These are phyloP conservation scores for Thymallus thymallus DNA, from an alignment of 2,113 vertebrate species.

Conservation along the genomic window DNA sequence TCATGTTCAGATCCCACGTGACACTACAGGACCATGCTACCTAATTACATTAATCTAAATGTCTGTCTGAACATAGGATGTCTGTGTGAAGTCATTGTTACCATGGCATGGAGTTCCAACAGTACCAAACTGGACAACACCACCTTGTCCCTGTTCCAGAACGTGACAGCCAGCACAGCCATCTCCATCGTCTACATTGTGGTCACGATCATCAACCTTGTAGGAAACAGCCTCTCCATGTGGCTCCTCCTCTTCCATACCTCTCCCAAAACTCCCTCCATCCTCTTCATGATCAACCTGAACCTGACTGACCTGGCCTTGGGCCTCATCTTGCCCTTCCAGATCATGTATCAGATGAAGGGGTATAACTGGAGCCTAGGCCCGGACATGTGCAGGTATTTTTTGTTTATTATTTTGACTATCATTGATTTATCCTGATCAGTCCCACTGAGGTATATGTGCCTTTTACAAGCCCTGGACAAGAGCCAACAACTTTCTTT, in stretches of 20 bases:
- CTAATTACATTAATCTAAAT: background rate
- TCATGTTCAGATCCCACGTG: background rate
- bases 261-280: constrained; percentile 81
- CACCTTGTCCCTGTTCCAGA: constrained; percentile 77
- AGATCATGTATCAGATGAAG: constrained; percentile 82
- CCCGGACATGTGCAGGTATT: constrained; percentile 76
- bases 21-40: background rate
- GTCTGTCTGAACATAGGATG: background rate
- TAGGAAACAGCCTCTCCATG: constrained; percentile 84
- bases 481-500: too few species aligned
- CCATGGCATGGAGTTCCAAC: constrained; percentile 49
- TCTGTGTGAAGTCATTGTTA: constrained; percentile 1
- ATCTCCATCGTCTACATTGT: constrained; percentile 80
- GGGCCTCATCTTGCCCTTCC: constrained; percentile 84
- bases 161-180: constrained; percentile 49
- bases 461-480: too few species aligned
- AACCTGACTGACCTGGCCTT: constrained; percentile 85
- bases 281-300: constrained; percentile 95
- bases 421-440: too few species aligned
- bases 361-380: constrained; percentile 82
- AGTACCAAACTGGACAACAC: constrained; percentile 67
- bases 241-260: constrained; percentile 84
- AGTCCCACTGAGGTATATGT: too few species aligned
- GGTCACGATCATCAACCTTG: constrained; percentile 78
- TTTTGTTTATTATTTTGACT: background rate